phyloP scores from a whole-genome alignment of 1,140 invertebrate species.

The Meloidogyne floridensis region DNA sequence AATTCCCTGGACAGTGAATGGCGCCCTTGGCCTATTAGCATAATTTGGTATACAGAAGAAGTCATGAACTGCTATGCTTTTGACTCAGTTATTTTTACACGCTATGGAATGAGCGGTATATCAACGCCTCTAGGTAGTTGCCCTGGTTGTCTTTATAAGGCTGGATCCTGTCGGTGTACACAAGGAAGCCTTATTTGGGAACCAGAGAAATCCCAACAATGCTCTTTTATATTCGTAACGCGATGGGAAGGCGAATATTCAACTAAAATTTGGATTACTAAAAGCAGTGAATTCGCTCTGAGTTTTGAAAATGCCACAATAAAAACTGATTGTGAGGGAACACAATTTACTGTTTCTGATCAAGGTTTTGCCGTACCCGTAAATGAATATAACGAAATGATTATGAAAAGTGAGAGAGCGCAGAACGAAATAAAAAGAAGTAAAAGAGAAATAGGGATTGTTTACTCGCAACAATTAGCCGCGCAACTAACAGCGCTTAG shows the following conservation, averaged over 20 bases:
- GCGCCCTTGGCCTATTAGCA: neutral
- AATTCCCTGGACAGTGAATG: constrained; percentile 11
- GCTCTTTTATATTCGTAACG: neutral
- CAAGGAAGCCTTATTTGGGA: constrained; percentile 12
- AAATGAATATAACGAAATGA: constrained; percentile 11
- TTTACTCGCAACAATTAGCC: too few species aligned
- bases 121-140: neutral
- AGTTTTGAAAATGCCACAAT: constrained; percentile 19
- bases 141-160: neutral
- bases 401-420: neutral
- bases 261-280: constrained; percentile 1
- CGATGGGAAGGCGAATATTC: constrained; percentile 12
- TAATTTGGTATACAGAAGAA: neutral
- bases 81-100: constrained; percentile 9
- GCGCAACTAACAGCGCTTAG: too few species aligned
- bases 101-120: neutral
- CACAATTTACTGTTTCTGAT: constrained; percentile 7
- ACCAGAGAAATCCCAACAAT: constrained; percentile 14
- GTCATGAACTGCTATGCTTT: constrained; percentile 15
- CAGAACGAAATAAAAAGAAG: neutral
- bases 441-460: too few species aligned
- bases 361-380: constrained; percentile 2
- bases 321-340: neutral
- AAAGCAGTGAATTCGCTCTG: constrained; percentile 7
- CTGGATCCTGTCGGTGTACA: neutral